Percentiles rank a stretch among this genome's conserved stretches.
Evolutionary conservation across 2,113 vertebrate species (phyloP).

Genomic region (Lepus europaeus): DNA sequence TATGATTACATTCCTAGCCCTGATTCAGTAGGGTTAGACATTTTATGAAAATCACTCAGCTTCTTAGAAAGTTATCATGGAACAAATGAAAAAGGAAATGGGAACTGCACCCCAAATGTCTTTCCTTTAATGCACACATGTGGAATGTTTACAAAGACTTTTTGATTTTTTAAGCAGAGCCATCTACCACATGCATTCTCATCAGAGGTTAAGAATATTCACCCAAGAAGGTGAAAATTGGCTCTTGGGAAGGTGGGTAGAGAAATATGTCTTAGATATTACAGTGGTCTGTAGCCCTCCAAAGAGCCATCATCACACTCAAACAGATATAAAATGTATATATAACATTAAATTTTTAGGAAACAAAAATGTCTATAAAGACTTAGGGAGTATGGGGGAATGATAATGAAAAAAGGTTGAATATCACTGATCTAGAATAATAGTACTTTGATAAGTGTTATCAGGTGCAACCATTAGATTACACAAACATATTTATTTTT

Average conservation of each 20-base stretch:
- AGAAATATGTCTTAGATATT: constrained; percentile 15
- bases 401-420: background rate
- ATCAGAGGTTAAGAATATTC: background rate
- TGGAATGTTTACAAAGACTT: background rate
- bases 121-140: constrained; percentile 7
- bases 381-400: no score
- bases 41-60: constrained; percentile 14
- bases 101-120: constrained; percentile 13
- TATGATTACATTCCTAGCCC: constrained; percentile 24
- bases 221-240: background rate
- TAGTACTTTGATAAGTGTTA: constrained; percentile 2
- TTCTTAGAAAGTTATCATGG: constrained; percentile 26
- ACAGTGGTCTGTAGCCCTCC: background rate
- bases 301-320: background rate
- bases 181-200: constrained; percentile 23
- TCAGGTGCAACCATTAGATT: constrained; percentile 29
- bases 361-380: background rate
- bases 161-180: background rate
- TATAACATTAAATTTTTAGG: constrained; percentile 14
- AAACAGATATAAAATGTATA: background rate
- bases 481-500: constrained; percentile 34
- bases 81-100: constrained; percentile 57
- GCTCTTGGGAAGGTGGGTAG: background rate
- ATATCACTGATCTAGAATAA: background rate
- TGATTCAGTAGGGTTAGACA: constrained; percentile 26